Conservation (phyloP, 2,113 vertebrate species). For the Coracopsis vasa region DNA sequence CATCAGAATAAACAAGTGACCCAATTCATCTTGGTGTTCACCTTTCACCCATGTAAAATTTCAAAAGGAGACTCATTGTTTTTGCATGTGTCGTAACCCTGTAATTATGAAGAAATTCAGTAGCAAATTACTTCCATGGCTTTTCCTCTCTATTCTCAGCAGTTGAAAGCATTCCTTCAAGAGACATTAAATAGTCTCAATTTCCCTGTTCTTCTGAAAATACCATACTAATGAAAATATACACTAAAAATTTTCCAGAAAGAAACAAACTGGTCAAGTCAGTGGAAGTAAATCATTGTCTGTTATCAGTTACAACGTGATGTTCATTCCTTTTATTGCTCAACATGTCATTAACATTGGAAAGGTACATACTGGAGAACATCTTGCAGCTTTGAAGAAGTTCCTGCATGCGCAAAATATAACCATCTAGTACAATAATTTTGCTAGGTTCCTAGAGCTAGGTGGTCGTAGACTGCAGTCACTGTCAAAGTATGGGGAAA, state of each 20-base stretch:
- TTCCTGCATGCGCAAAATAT: background rate
- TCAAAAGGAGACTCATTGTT: constrained; percentile 65
- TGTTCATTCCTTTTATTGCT: background rate
- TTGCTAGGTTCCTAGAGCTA: background rate
- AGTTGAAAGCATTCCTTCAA: constrained; percentile 65
- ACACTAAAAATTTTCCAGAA: constrained; percentile 6
- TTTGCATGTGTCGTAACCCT: constrained; percentile 59
- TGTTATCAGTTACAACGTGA: background rate
- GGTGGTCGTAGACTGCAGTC: background rate
- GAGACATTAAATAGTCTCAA: constrained; percentile 38
- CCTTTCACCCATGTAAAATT: constrained; percentile 62
- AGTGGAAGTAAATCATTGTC: background rate
- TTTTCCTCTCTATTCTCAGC: constrained; percentile 46
- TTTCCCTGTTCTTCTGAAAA: constrained; percentile 41
- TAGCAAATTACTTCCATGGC: constrained; percentile 67
- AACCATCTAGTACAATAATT: background rate
- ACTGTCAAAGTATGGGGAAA: background rate
- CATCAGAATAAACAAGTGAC: constrained; percentile 54
- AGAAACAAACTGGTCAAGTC: background rate
- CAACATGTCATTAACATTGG: background rate
- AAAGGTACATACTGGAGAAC: background rate
- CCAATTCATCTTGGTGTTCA: constrained; percentile 53
- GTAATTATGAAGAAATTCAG: constrained; percentile 69
- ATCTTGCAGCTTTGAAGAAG: background rate
- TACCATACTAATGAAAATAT: constrained; percentile 38